Conservation (phyloP, 2,797 vertebrate genomes). For the Melanotaenia parkinsoni region DNA sequence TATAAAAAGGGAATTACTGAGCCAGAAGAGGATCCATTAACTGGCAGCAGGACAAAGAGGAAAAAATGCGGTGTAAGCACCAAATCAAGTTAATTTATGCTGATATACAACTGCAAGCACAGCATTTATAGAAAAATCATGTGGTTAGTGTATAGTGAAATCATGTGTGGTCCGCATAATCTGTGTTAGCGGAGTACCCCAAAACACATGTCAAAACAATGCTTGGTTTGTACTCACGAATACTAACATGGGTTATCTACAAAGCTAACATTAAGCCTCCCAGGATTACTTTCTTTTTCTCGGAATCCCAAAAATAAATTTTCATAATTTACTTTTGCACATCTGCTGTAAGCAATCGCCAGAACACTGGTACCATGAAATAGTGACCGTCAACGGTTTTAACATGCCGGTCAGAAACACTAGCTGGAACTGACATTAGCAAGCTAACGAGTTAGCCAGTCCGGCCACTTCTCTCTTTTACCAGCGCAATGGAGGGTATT, state of each 20-base stretch:
- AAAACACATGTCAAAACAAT: background rate
- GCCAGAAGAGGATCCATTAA: background rate
- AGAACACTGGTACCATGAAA: accelerated
- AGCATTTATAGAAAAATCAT: background rate
- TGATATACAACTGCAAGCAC: background rate
- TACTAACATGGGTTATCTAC: background rate
- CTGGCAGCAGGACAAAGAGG: background rate
- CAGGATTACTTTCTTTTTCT: background rate
- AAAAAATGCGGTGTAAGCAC: background rate
- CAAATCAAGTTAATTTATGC: background rate
- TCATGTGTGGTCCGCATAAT: too few species aligned
- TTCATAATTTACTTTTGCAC: background rate
- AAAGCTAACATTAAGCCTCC: background rate
- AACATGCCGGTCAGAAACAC: background rate
- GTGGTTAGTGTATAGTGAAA: background rate
- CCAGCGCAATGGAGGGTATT: background rate
- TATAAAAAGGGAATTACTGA: background rate
- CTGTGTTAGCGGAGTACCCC: background rate
- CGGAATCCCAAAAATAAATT: background rate
- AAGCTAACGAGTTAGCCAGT: slow-evolving; percentile 47
- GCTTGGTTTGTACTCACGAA: background rate
- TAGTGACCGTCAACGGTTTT: slow-evolving; percentile 4
- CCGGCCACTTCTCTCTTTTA: slow-evolving; percentile 3
- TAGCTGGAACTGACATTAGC: slow-evolving; percentile 55
- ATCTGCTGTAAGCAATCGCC: slow-evolving; percentile 2